These are phyloP conservation scores for Thysanoteuthis rhombus DNA, from an alignment of 2,888 invertebrate genomes.

Conservation along the genomic window DNA sequence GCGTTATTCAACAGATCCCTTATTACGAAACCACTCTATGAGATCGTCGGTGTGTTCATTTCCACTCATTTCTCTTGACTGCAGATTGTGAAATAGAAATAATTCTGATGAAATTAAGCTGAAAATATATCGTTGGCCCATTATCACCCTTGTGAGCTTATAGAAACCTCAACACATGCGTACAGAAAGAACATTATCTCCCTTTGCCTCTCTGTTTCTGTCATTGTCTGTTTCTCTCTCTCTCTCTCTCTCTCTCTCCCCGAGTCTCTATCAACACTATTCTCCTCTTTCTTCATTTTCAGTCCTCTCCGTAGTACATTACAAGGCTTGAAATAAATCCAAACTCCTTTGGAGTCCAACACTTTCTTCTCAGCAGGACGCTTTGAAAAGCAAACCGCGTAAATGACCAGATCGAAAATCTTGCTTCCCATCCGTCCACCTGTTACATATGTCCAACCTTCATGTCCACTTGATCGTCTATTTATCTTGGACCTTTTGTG, in stretches of 20 bases:
- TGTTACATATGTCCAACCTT: background rate
- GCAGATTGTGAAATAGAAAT: background rate
- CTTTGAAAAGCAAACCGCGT: background rate
- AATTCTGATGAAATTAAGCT: background rate
- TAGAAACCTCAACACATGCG: background rate
- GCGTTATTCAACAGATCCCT: too few species aligned
- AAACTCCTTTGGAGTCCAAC: background rate
- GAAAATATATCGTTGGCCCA: background rate
- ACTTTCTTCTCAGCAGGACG: background rate
- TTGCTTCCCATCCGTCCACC: background rate
- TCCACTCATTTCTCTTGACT: background rate
- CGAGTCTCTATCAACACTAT: too few species aligned
- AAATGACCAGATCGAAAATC: background rate
- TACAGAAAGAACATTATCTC: background rate
- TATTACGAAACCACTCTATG: too few species aligned
- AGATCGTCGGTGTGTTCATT: too few species aligned
- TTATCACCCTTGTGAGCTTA: background rate
- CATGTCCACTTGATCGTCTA: background rate
- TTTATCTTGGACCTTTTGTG: conserved; percentile 12
- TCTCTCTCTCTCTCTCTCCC: background rate
- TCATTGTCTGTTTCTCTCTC: background rate
- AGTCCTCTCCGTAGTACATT: background rate
- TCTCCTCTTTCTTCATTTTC: background rate
- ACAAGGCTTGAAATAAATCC: background rate
- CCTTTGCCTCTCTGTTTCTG: background rate